A percentile compares a stretch with the other conserved stretches of the same genome.
These are phyloP conservation scores for Drosophila neocordata DNA, from an alignment of 1,140 invertebrate genomes.

Conservation along the genomic window DNA sequence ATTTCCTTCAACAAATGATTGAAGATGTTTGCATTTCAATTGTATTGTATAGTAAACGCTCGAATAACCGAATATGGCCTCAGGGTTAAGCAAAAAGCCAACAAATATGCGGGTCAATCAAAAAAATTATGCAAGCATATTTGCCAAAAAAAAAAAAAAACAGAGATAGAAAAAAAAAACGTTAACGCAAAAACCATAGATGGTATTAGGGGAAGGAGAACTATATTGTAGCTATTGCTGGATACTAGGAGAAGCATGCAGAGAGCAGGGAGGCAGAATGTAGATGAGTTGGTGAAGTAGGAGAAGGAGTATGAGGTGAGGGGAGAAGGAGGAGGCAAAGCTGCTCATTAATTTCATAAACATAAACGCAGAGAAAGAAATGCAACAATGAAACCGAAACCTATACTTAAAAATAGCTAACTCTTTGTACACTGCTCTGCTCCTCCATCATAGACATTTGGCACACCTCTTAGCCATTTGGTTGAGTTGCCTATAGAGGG, in stretches of 20 bases:
- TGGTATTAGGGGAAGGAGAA: not conserved
- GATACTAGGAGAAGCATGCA: too few species aligned
- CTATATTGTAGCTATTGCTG: too few species aligned
- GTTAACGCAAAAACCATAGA: not conserved
- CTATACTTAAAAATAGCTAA: constrained; percentile 78
- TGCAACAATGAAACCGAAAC: constrained; percentile 81
- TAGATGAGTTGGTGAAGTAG: not conserved
- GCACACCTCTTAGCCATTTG: constrained; percentile 55
- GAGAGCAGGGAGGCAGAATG: too few species aligned
- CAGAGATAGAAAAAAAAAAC: not conserved
- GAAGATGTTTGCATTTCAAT: constrained; percentile 74
- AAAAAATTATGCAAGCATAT: constrained; percentile 67
- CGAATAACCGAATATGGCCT: constrained; percentile 28
- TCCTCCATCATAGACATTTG: constrained; percentile 70
- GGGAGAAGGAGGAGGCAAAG: constrained; percentile 44
- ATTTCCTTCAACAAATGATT: constrained; percentile 23
- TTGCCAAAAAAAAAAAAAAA: not conserved
- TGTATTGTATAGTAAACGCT: constrained; percentile 49
- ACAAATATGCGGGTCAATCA: constrained; percentile 71
- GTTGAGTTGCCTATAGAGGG: constrained; percentile 1
- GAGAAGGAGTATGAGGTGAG: not conserved
- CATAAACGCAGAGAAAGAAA: constrained; percentile 77
- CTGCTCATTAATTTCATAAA: constrained; percentile 81
- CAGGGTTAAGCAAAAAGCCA: constrained; percentile 53
- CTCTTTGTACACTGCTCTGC: constrained; percentile 16